These are phyloP conservation scores for Cenopis cana DNA, from an alignment of 2,888 invertebrate species.

Conservation along the genomic window DNA sequence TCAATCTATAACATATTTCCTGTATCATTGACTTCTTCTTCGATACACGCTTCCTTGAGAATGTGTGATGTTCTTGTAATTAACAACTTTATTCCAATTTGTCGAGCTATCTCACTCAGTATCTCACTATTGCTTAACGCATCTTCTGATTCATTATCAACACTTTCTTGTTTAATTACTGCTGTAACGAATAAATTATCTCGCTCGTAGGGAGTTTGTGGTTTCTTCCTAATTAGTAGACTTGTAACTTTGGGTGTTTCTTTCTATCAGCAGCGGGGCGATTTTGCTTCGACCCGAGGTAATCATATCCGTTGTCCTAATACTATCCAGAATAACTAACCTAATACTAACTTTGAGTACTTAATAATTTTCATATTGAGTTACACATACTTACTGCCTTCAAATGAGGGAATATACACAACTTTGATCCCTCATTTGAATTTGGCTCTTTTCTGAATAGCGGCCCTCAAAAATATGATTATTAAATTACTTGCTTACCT, in stretches of 20 bases:
- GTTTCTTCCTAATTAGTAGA: slow-evolving; percentile 41
- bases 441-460: too few species aligned
- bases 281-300: background rate
- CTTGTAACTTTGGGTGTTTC: slow-evolving; percentile 14
- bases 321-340: too few species aligned
- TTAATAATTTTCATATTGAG: too few species aligned
- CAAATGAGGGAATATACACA: too few species aligned
- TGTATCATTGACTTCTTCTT: slow-evolving; percentile 50
- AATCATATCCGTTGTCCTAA: background rate
- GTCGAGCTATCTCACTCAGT: slow-evolving; percentile 7
- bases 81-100: slow-evolving; percentile 17
- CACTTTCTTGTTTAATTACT: slow-evolving; percentile 57
- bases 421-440: too few species aligned
- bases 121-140: slow-evolving; percentile 42
- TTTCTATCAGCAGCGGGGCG: slow-evolving; percentile 1
- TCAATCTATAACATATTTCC: slow-evolving; percentile 54
- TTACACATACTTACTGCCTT: too few species aligned
- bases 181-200: slow-evolving; percentile 46
- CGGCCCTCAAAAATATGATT: too few species aligned
- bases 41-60: slow-evolving; percentile 64
- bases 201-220: slow-evolving; percentile 33
- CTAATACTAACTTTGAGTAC: too few species aligned
- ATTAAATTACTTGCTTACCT: too few species aligned
- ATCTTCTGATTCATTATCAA: slow-evolving; percentile 56
- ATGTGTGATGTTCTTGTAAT: slow-evolving; percentile 40